Evolutionary conservation across 2,113 vertebrate species (phyloP).

Genomic region (Eubucco bourcierii): DNA sequence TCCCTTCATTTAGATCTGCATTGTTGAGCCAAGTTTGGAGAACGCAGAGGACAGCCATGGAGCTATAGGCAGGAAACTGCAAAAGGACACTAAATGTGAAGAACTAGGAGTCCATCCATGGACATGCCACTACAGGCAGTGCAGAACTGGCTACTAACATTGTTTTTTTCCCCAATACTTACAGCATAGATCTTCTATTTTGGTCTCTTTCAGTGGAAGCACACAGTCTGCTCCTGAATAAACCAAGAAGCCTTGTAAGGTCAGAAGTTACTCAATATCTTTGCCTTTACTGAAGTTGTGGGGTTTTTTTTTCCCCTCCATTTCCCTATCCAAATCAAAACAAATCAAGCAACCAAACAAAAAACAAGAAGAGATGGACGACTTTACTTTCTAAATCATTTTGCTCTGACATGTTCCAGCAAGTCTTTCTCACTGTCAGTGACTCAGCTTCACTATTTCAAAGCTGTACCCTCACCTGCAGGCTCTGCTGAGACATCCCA

Average conservation of each 20-base stretch:
- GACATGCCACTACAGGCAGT: neutral
- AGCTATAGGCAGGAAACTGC: neutral
- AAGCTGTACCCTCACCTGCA: neutral
- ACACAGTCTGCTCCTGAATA: neutral
- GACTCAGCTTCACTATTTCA: neutral
- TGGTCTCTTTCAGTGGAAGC: neutral
- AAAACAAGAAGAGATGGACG: neutral
- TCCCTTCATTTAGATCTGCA: accelerated
- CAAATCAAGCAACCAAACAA: neutral
- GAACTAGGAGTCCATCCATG: neutral
- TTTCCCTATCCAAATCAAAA: neutral
- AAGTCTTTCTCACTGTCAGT: neutral
- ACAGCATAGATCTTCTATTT: neutral
- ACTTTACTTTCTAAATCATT: neutral
- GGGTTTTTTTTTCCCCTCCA: neutral
- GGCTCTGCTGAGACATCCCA: neutral
- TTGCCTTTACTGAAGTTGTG: neutral
- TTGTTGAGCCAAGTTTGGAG: neutral
- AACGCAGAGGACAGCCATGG: neutral
- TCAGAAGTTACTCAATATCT: neutral
- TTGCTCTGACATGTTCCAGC: neutral
- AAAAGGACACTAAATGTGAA: neutral
- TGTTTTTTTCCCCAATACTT: neutral
- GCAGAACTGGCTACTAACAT: neutral
- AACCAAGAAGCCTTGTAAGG: neutral